Evolutionary conservation across 30 jellyfish, hydroid and myxozoan species (phyloP).

Genomic region (Phacellophora camtschatica): DNA sequence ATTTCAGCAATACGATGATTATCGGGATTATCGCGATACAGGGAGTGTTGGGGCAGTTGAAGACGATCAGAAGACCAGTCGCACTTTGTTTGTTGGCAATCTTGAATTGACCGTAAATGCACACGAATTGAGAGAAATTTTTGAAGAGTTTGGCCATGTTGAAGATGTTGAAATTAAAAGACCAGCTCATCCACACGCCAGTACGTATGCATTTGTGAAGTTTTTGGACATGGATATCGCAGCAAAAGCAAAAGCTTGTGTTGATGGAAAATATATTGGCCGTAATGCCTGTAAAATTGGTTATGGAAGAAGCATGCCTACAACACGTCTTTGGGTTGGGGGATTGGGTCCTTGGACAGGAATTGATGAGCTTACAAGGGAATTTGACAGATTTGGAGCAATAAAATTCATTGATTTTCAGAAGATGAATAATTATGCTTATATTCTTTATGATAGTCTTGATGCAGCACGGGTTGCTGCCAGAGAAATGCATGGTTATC

Average conservation of each 20-base stretch:
- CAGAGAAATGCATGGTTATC: slow-evolving; percentile 96
- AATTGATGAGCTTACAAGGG: slow-evolving; percentile 89
- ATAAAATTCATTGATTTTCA: slow-evolving; percentile 75
- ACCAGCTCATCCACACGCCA: slow-evolving; percentile 90
- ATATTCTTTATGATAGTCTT: slow-evolving; percentile 84
- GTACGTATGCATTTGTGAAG: slow-evolving; percentile 92
- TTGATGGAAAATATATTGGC: slow-evolving; percentile 83
- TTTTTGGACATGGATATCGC: slow-evolving; percentile 88
- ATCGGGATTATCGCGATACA: slow-evolving; percentile 48
- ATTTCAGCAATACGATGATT: too few species aligned
- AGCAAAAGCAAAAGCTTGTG: slow-evolving; percentile 80
- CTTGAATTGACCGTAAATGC: slow-evolving; percentile 73
- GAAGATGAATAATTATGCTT: slow-evolving; percentile 85
- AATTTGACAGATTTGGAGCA: slow-evolving; percentile 98
- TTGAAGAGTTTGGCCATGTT: slow-evolving; percentile 88
- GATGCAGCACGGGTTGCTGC: slow-evolving; percentile 99
- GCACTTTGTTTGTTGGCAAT: slow-evolving; percentile 96
- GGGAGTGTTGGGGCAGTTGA: slow-evolving; percentile 64
- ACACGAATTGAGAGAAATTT: slow-evolving; percentile 75
- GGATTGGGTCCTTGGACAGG: slow-evolving; percentile 95
- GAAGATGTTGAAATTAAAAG: slow-evolving; percentile 97
- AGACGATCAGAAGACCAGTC: slow-evolving; percentile 93
- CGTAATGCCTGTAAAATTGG: slow-evolving; percentile 92
- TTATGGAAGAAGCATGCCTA: slow-evolving; percentile 90
- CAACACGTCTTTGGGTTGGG: slow-evolving; percentile 97